A percentile compares a stretch with the other conserved stretches of the same genome.
Evolutionary conservation across 2,113 vertebrate species (phyloP).

Genomic region (Bubo scandiacus): DNA sequence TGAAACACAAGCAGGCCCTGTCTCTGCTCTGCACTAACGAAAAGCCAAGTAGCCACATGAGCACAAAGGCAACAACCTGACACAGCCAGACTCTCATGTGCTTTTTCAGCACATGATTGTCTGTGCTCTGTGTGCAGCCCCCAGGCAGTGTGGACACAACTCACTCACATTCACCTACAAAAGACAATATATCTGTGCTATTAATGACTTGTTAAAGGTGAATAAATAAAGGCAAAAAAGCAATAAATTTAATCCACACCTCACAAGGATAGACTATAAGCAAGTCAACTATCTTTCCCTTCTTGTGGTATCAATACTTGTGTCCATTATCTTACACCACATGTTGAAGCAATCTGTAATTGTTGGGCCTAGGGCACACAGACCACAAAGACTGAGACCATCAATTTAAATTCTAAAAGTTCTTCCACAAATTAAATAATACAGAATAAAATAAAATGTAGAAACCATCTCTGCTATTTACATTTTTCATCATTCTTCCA

Average conservation of each 20-base stretch:
- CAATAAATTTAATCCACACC: background rate
- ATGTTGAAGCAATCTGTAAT: background rate
- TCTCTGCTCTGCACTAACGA: accelerated
- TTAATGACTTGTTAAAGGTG: background rate
- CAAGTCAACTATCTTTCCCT: background rate
- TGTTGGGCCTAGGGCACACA: background rate
- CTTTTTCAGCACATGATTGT: background rate
- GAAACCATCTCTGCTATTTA: background rate
- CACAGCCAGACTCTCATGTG: accelerated
- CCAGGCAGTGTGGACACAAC: background rate
- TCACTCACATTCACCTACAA: background rate
- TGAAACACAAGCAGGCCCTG: background rate
- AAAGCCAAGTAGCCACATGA: background rate
- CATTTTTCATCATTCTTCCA: background rate
- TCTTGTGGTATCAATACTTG: background rate
- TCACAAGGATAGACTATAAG: background rate
- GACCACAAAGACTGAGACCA: background rate
- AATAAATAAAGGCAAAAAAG: background rate
- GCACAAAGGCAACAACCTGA: background rate
- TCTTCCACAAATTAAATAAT: background rate
- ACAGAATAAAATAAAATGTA: background rate
- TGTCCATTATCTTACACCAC: background rate
- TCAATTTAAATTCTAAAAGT: background rate
- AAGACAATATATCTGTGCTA: background rate
- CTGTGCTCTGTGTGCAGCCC: background rate